Conservation (phyloP, 2,888 invertebrate species). For the Dryococelus australis region DNA sequence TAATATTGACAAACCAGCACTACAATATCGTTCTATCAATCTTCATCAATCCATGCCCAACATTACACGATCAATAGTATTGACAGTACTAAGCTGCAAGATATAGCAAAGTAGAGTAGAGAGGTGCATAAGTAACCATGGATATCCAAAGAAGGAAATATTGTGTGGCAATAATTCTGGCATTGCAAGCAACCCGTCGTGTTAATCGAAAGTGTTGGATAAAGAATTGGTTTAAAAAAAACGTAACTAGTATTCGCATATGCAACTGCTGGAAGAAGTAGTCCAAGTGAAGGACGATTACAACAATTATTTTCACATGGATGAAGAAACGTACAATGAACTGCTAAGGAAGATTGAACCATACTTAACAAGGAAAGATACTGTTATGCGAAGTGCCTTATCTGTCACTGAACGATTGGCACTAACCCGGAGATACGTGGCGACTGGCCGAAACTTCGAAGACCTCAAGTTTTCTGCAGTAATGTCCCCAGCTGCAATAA, state of each 20-base stretch:
- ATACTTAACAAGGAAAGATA: background rate
- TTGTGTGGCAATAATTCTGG: too few species aligned
- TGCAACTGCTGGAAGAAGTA: background rate
- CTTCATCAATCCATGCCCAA: background rate
- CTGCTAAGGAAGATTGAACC: background rate
- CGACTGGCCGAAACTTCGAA: background rate
- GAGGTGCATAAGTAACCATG: background rate
- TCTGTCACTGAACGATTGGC: background rate
- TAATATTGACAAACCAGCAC: background rate
- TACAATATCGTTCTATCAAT: too few species aligned
- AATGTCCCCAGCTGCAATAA: background rate
- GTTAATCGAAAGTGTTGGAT: background rate
- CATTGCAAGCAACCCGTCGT: background rate
- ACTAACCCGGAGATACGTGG: background rate
- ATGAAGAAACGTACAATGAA: background rate
- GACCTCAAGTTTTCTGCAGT: constrained; percentile 6
- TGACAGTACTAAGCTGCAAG: too few species aligned
- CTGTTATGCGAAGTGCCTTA: background rate
- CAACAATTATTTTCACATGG: background rate
- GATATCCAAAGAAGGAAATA: background rate
- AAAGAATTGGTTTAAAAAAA: background rate
- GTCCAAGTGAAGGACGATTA: background rate
- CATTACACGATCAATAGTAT: background rate
- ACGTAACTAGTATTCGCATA: background rate
- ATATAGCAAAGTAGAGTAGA: too few species aligned